Evolutionary conservation across 2,113 vertebrate species (phyloP), one percentile per base, ranked within the genome.

Genomic region (Columbina picui): DNA sequence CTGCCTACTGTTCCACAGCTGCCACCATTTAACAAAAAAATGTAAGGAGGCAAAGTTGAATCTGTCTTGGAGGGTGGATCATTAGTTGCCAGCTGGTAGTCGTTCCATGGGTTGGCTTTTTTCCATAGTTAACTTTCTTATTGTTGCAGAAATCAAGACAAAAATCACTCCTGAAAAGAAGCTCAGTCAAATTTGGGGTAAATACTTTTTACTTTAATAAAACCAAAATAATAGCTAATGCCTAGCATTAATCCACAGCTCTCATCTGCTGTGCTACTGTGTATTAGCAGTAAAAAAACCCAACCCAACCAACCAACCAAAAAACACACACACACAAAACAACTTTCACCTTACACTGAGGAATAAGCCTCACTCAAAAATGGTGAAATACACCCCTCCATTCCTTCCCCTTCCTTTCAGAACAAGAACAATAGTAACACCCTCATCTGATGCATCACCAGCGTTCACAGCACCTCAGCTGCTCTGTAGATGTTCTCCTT

Each of bases 401-500:
- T 73, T 39, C 30, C 9, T 63, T 77, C 17, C 10, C n/a, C 3
- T 32, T 63, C 47, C 8, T 93, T 89, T 89, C 53, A 64, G 34
- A 71, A 43, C 23, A 68, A 45, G 43, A 84, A 71, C 74, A 93
- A 70, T 47, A 67, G 71, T 84, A 78, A 67, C 60, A 52, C 39
- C 25, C n/a, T 92, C 30, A 39, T 30, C 52, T 1, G 2, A 22
- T 38, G 39, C 1, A 0, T 82, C 65, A 56, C n/a, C 2, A 1
- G 12, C 13, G 5, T 32, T 92, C 69, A 38, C 3, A 3, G 29
- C 59, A 64, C 22, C 43, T 80, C 52, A 53, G 32, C 47, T 56
- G 11, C 11, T 32, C 41, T 39, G 3, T 20, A 74, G 73, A n/a
- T 87, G 65, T 87, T 94, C 52, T 87, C 13, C 19, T 53, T 38